phyloP scores from a whole-genome alignment of 2,113 vertebrate genomes.

The Poecilia latipinna region DNA sequence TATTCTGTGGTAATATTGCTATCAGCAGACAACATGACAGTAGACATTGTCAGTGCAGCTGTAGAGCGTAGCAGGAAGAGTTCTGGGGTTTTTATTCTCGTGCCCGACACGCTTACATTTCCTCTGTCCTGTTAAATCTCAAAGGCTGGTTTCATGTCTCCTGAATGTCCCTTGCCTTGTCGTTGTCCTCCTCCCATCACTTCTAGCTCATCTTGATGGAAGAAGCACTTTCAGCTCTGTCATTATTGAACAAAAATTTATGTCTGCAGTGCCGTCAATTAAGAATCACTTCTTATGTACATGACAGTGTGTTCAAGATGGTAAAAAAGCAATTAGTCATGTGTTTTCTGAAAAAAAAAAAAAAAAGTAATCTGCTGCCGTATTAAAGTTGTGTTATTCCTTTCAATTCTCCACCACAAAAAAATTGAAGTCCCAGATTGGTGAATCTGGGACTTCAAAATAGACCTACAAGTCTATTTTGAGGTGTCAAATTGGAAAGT shows the following conservation, averaged over 20 bases:
- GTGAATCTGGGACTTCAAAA: too few relatives aligned
- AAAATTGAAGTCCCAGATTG: slow-evolving; percentile 7
- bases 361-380: background rate
- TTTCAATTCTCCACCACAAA: slow-evolving; percentile 16
- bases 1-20: background rate
- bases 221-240: slow-evolving; percentile 6
- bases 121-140: slow-evolving; percentile 11
- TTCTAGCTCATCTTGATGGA: slow-evolving; percentile 23
- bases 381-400: slow-evolving; percentile 38
- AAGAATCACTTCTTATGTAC: background rate
- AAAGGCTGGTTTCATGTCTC: slow-evolving; percentile 48
- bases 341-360: slow-evolving; percentile 21
- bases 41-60: slow-evolving; percentile 9
- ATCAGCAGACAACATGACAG: slow-evolving; percentile 1
- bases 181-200: slow-evolving; percentile 27
- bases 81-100: slow-evolving; percentile 16
- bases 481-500: too few relatives aligned
- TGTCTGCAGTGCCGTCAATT: background rate
- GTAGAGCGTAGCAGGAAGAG: slow-evolving; percentile 10
- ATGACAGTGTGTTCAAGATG: slow-evolving; percentile 1
- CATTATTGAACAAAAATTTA: background rate
- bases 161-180: slow-evolving; percentile 16
- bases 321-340: slow-evolving; percentile 41
- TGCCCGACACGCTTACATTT: slow-evolving; percentile 30
- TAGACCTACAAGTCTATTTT: too few relatives aligned